These are phyloP conservation scores for Lepidonotus clava DNA, from an alignment of 2,888 invertebrate genomes.

Conservation along the genomic window DNA sequence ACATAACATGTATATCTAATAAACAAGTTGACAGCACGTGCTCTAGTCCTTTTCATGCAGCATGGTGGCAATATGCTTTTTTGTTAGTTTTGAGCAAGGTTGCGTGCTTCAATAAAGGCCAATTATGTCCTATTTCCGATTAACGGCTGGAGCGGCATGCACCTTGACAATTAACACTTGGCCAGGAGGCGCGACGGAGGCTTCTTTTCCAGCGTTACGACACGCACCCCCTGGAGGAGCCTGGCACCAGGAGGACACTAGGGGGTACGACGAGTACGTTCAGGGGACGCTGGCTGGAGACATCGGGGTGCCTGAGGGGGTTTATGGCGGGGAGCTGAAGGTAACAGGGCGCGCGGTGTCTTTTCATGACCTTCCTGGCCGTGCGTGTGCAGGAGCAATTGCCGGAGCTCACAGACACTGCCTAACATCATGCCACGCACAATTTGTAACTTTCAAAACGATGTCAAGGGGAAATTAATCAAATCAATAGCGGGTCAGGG, in stretches of 20 bases:
- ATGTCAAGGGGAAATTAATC: constrained; percentile 27
- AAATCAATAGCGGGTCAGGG: neutral
- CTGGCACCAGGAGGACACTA: neutral
- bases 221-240: constrained; percentile 2
- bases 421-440: neutral
- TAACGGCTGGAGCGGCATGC: neutral
- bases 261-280: neutral
- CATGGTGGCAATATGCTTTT: no score
- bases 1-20: no score
- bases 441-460: constrained; percentile 51
- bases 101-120: neutral
- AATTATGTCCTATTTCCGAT: neutral
- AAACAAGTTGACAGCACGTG: no score
- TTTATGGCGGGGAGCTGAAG: no score
- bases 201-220: neutral
- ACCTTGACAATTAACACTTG: neutral
- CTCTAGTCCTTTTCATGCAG: no score
- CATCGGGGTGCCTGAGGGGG: no score
- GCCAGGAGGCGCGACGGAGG: neutral
- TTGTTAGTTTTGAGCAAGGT: neutral
- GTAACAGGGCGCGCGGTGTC: neutral
- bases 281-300: neutral
- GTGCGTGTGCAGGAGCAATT: neutral
- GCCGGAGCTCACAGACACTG: neutral
- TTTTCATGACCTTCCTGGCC: no score